These are phyloP conservation scores for Sebastiscus albofasciatus DNA, from an alignment of 2,797 vertebrate genomes.

Conservation along the genomic window DNA sequence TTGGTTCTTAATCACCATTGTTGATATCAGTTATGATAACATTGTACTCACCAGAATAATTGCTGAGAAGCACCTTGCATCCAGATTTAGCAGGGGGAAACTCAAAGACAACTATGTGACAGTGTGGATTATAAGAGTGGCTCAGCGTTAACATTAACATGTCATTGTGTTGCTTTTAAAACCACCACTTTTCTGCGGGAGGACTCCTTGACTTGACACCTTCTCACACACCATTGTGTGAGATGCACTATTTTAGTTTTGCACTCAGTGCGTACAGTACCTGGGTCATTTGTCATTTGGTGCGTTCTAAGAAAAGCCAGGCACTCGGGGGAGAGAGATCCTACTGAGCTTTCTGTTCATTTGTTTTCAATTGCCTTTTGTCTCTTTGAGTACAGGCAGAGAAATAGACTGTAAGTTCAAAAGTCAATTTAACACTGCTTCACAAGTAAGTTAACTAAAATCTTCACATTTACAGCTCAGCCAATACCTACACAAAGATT, in stretches of 20 bases:
- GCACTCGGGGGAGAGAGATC: background rate
- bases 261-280: background rate
- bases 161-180: background rate
- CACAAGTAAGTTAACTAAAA: background rate
- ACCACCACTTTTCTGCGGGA: background rate
- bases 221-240: background rate
- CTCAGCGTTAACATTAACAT: background rate
- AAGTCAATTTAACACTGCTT: background rate
- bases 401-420: background rate
- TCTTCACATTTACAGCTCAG: background rate
- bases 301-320: background rate
- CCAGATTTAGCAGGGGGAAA: background rate
- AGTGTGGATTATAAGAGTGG: background rate
- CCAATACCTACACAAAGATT: background rate
- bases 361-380: conserved; percentile 2
- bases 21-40: background rate
- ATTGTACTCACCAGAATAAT: no score
- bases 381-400: background rate
- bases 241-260: background rate
- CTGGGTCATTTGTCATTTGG: background rate
- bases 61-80: background rate
- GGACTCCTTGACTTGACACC: background rate
- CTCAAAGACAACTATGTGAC: background rate
- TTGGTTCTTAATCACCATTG: background rate
- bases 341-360: background rate